Base-by-base conservation (phyloP, 2,888 invertebrate species). In the Epinotia bilunana region DNA sequence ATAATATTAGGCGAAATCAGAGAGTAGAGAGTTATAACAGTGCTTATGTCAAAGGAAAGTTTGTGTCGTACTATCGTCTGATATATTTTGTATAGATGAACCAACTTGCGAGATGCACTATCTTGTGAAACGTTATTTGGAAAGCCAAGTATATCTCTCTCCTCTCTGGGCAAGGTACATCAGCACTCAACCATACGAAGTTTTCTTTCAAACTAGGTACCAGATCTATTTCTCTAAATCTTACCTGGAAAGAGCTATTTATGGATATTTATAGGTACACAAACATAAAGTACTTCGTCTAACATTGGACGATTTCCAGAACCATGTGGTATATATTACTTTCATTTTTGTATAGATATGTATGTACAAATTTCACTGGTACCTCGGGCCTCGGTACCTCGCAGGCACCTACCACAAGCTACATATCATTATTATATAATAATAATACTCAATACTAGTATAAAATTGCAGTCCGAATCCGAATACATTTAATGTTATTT, bases 271-370 rank as follows among this genome's bases (percentile, higher is more conserved):
- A 49, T 46, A 63, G 43, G 20, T 57, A 61, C 33, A 55, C 13
- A 23, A 73, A 69, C 62, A 53, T 68, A 68, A 62, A 68, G 57
- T 43, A 69, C 33, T 62, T 57, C 68, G 68, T 55, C 62, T 69
- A 28, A 18, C 61, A 28, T 49, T 39, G 63, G 63, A 70, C 58
- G 49, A 70, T 53, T 49, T 57, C 20, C 69, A 58, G 73, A 63
- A 16, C 1, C 57, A 69, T 11, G 16, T 60, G 58, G 28, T 69
- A 28, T 60, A 28, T n/a, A 20, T 68, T 68, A 60, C 58, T 16
- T 13, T 39, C 43, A 74, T 63, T 64, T 61, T 64, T 64, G 53
- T 58, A 65, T 70, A 75, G 75, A 75, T 75, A 75, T 75, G 75
- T 73, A 73, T 61, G 61, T 75, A 75, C 71, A 72, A 73, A 72